phyloP scores from a whole-genome alignment of 2,113 vertebrate genomes.

The Pomatorhinus ruficollis region DNA sequence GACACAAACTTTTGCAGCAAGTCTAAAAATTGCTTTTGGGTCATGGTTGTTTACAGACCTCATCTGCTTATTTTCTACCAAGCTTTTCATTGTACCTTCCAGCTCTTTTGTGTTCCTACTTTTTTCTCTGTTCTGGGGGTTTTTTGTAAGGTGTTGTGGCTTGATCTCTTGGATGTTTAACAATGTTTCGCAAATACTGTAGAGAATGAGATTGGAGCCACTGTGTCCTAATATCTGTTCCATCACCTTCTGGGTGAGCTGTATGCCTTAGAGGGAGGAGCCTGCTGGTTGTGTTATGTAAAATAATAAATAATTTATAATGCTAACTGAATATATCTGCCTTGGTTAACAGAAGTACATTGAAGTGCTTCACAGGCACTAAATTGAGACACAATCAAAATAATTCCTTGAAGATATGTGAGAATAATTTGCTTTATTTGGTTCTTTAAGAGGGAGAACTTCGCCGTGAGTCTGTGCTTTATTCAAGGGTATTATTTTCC shows the following conservation, averaged over 20 bases:
- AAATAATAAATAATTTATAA: slow-evolving; percentile 57
- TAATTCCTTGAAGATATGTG: neutral
- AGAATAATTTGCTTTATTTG: neutral
- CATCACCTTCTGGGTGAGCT: neutral
- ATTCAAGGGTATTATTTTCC: slow-evolving; percentile 15
- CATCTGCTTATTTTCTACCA: neutral
- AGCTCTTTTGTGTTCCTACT: neutral
- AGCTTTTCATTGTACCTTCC: neutral
- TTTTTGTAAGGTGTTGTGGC: neutral
- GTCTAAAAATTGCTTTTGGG: neutral
- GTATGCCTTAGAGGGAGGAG: slow-evolving; percentile 11
- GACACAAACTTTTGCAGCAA: neutral
- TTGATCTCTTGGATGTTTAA: neutral
- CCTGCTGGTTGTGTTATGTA: slow-evolving; percentile 23
- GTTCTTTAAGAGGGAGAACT: neutral
- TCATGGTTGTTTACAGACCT: neutral
- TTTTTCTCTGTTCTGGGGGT: neutral
- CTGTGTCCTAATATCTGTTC: neutral
- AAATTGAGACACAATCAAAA: neutral
- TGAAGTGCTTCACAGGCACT: neutral
- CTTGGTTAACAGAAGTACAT: neutral
- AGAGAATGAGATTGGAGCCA: neutral
- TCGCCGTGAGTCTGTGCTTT: neutral
- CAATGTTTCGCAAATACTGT: neutral
- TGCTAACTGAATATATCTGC: neutral